phyloP scores from a whole-genome alignment of 1,140 invertebrate genomes.

The Zaprionus taronus region DNA sequence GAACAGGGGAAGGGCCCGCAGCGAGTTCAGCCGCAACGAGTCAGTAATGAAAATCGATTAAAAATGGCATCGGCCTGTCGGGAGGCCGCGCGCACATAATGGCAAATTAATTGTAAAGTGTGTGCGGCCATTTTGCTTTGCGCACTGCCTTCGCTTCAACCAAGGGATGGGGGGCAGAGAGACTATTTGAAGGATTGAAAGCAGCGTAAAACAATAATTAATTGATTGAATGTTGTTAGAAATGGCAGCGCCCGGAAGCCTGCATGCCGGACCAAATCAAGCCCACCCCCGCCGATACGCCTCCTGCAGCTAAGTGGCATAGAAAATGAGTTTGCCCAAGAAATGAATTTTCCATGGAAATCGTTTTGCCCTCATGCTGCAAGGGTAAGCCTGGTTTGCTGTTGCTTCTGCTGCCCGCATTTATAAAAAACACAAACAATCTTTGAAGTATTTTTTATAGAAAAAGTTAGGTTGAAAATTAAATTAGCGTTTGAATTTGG shows the following conservation, averaged over 20 bases:
- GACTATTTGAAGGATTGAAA: constrained; percentile 69
- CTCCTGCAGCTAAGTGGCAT: constrained; percentile 63
- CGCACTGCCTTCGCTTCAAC: constrained; percentile 62
- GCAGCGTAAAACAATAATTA: constrained; percentile 80
- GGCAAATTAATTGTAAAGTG: constrained; percentile 81
- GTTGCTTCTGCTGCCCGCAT: constrained; percentile 1
- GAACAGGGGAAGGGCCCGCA: constrained; percentile 19
- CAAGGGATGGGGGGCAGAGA: not conserved
- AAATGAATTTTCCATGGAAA: constrained; percentile 65
- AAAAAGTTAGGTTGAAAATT: not conserved
- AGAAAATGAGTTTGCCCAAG: constrained; percentile 75
- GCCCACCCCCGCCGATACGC: not conserved
- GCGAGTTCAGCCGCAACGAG: constrained; percentile 50
- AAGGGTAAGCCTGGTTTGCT: constrained; percentile 4
- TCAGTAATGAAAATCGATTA: constrained; percentile 80
- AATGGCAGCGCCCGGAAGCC: constrained; percentile 59
- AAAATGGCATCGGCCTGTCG: constrained; percentile 55
- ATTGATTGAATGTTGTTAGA: constrained; percentile 76
- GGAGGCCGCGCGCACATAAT: constrained; percentile 48
- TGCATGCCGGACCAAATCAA: constrained; percentile 12
- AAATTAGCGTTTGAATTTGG: not conserved
- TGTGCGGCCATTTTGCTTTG: constrained; percentile 78
- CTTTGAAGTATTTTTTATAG: constrained; percentile 9
- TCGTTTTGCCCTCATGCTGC: constrained; percentile 14
- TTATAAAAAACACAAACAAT: not conserved